Conservation (phyloP, 23 tunicate genomes). For the Oikopleura dioica region DNA sequence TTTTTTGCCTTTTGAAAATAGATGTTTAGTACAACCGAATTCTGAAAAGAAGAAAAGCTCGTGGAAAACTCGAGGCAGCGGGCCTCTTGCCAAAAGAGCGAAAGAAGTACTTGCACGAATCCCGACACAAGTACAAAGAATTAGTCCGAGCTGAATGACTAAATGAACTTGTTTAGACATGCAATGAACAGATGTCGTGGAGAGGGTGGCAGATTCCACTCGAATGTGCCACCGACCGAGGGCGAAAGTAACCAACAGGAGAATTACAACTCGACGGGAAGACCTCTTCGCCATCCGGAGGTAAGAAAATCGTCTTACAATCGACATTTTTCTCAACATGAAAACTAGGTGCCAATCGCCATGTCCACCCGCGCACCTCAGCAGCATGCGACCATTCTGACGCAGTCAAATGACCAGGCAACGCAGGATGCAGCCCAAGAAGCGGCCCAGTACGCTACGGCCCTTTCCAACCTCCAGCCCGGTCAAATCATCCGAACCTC, state of each 20-base stretch:
- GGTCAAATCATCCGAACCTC: background rate
- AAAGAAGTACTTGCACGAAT: constrained; percentile 91
- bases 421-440: no score
- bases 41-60: constrained; percentile 58
- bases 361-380: background rate
- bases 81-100: constrained; percentile 92
- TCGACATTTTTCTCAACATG: no score
- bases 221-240: constrained; percentile 18
- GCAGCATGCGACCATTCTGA: background rate
- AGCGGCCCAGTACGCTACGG: background rate
- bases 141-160: background rate
- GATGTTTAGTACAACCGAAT: constrained; percentile 38
- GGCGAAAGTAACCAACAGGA: no score
- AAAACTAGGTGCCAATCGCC: no score
- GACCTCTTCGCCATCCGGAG: no score
- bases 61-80: constrained; percentile 89
- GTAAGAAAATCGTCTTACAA: no score
- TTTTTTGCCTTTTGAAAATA: background rate
- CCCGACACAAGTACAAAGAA: constrained; percentile 42
- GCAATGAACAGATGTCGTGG: constrained; percentile 86
- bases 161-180: constrained; percentile 16
- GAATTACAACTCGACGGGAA: no score
- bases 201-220: constrained; percentile 79
- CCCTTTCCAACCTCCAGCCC: background rate
- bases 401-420: background rate